Evolutionary conservation across 2,797 vertebrate genomes (phyloP), one percentile per base, ranked within the genome.

Genomic region (Galagoides demidoff): DNA sequence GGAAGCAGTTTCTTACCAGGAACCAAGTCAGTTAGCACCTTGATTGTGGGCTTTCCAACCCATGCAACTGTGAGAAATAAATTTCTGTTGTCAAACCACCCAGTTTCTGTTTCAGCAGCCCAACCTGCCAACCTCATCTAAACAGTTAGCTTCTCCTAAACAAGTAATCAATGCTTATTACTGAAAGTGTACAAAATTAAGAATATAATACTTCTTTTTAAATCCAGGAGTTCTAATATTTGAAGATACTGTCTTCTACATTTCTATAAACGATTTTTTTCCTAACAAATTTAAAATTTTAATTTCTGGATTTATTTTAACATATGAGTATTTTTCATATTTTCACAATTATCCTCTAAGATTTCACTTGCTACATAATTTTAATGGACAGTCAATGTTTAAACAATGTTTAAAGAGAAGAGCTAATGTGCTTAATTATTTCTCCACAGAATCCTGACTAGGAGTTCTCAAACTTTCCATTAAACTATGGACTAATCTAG

Each of bases 331-430:
- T 92, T 84, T 37, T 45, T 17, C 20, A 10, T 68, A 14, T 49
- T 94, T 97, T 74, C 3, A 63, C 73, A 73, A 39, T 74, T 70
- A 13, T 59, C 16, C 37, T 78, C 25, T 86, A 73, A 66, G 55
- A 39, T 90, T 92, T 95, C 25, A 92, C 66, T 70, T 19, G 27
- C 22, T 85, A 10, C 4, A 63, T 79, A 68, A 64, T 73, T 96
- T 82, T 90, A 89, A 64, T 66, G 52, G 27, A 45, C 16, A 74
- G 73, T 19, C 73, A 49, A 29, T 19, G 27, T 74, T 45, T 10
- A 27, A 49, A 74, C 19, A 23, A 2, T 61, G 1, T 29, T 43
- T 9, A 70, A 61, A 88, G n/a, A 45, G 2, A 61, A 91, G n/a
- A 45, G 2, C 85, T 49, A 22, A 45, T n/a, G 23, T 83, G 11